Percentiles rank a stretch among this genome's conserved stretches.
These are phyloP conservation scores for Leptatherina wallacei DNA, from an alignment of 2,797 vertebrate species.

Conservation along the genomic window DNA sequence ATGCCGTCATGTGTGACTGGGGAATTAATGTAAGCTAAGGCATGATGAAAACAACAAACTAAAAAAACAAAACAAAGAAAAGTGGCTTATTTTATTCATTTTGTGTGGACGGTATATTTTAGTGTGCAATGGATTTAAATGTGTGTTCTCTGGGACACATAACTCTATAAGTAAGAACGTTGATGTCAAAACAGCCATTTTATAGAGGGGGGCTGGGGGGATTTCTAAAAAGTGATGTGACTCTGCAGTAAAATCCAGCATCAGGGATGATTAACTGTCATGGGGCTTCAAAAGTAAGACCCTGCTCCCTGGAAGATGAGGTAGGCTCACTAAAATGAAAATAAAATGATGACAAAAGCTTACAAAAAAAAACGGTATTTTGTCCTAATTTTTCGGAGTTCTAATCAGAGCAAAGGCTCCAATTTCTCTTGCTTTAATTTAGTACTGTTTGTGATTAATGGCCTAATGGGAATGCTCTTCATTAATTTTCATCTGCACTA, in stretches of 20 bases:
- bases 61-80: constrained; percentile 2
- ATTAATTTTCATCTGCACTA: constrained; percentile 70
- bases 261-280: constrained; percentile 23
- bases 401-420: constrained; percentile 44
- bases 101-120: constrained; percentile 15
- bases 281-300: constrained; percentile 13
- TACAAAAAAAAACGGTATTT: constrained; percentile 25
- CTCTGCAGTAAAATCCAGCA: constrained; percentile 32
- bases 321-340: constrained; percentile 25
- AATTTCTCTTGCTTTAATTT: constrained; percentile 54
- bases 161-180: constrained; percentile 47
- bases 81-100: neutral
- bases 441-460: constrained; percentile 64
- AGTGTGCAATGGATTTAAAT: constrained; percentile 13
- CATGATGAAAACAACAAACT: neutral
- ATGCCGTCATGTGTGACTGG: constrained; percentile 14
- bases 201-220: constrained; percentile 47
- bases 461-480: constrained; percentile 67
- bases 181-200: constrained; percentile 65
- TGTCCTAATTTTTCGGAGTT: constrained; percentile 46
- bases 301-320: constrained; percentile 27
- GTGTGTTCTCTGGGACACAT: constrained; percentile 29
- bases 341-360: constrained; percentile 8
- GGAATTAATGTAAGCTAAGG: constrained; percentile 1
- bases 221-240: constrained; percentile 24